Conservation (phyloP, 2,888 invertebrate species). For the Erebia ligea region DNA sequence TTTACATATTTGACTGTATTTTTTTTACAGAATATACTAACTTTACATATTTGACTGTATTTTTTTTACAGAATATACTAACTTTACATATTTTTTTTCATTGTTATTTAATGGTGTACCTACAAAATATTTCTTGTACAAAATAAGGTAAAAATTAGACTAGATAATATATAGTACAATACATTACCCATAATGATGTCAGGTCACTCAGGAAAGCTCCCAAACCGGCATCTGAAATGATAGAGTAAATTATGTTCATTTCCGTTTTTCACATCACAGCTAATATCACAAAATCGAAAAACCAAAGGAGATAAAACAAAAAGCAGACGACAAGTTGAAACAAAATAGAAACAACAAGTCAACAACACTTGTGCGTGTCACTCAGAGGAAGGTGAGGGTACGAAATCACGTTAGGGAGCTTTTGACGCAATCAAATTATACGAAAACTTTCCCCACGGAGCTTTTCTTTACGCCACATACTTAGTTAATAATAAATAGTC, state of each 20-base stretch:
- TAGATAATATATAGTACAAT: constrained; percentile 36
- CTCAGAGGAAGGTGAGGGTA: constrained; percentile 59
- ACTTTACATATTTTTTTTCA: too few species aligned
- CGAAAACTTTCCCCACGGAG: constrained; percentile 46
- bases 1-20: too few species aligned
- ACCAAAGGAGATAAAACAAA: constrained; percentile 42
- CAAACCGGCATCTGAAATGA: constrained; percentile 55
- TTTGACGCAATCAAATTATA: constrained; percentile 69
- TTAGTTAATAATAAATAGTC: constrained; percentile 32
- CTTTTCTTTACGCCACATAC: constrained; percentile 29
- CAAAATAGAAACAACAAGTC: constrained; percentile 75
- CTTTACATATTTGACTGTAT: too few species aligned
- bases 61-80: too few species aligned
- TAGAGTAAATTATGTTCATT: constrained; percentile 32
- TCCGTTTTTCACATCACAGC: not conserved
- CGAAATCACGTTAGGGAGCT: constrained; percentile 65
- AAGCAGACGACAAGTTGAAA: constrained; percentile 60
- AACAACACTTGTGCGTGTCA: constrained; percentile 74
- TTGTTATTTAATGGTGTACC: too few species aligned
- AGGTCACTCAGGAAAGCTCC: not conserved
- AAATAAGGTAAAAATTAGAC: not conserved
- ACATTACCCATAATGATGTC: constrained; percentile 53
- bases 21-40: too few species aligned
- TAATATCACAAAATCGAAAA: constrained; percentile 13
- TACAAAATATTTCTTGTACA: not conserved